Base-by-base conservation (phyloP, 2,888 invertebrate genomes). In the Drosophila greeni region DNA sequence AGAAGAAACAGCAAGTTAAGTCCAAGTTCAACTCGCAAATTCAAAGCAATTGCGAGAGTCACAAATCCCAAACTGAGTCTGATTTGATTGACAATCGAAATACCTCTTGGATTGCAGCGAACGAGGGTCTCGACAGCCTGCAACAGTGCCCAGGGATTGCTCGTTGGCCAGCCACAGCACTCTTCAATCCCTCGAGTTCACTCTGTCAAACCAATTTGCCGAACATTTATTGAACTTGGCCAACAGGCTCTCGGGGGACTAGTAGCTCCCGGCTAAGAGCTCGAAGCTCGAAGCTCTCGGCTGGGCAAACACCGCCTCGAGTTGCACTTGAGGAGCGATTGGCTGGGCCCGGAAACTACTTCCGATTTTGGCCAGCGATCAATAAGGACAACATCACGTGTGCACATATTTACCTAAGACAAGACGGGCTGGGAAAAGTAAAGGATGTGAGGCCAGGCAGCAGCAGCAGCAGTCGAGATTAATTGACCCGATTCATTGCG, bases 401-500 rank as follows among this genome's bases (percentile, higher is more conserved):
- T 51, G 24, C 58, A 69, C 56, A 53, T 43, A 53, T 61, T 43
- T 51, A 51, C 52, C 59, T 64, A 60, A 75, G 62, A 39, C 47
- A 42, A 39, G 29, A 29, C 23, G 23, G 16, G 18, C 18, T 18
- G 24, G 29, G 23, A 12, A 26, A 23, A n/a, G 23, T 23, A 39
- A 16, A 39, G 43, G 39, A 14, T 14, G 31, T 11, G 36, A 14
- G 39, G 16, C n/a, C 16, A 23, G 16, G 11, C 16, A 23, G 16
- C 6, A 37, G 14, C 24, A 12, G 18, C 26, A 7, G 18, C 47
- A 36, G 60, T 71, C 70, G 78, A 85, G 85, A 87, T 86, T 86
- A 87, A 86, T 87, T 87, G 86, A 87, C 85, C 86, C 80, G 86
- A 85, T 86, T 86, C 78, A 84, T 71, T 76, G 79, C 59, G 80